Evolutionary conservation across 2,888 invertebrate species (phyloP), one percentile per base, ranked within the genome.

Genomic region (Stenoptilia bipunctidactyla): DNA sequence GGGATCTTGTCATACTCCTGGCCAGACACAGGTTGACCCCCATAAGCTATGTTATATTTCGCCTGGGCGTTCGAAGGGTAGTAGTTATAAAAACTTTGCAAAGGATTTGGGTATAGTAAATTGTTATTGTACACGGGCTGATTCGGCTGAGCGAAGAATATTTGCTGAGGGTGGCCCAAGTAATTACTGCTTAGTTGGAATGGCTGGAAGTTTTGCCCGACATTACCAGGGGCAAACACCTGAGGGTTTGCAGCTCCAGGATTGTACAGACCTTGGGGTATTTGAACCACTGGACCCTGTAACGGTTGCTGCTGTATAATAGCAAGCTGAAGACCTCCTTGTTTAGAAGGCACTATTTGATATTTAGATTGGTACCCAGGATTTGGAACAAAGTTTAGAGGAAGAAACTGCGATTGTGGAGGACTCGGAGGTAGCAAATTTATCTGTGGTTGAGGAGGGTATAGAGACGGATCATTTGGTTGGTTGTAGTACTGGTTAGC

Each of bases 351-450:
- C 1, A 79, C 53, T 13, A 79, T 41, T 53, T 84, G 82, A 41
- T 77, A 82, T 45, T 83, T 85, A 0, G 75, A 53, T 47, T 84
- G 84, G 42, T 77, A 82, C 1, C 77, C 80, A n/a, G 72, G 57
- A 48, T 55, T 77, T 0, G 76, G 73, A 10, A 79, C 50, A 38
- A 79, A 80, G 42, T 76, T 82, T 13, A 80, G 47, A 0, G 77
- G 80, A 1, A 76, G 54, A 42, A 75, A 79, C 34, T 75, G 76
- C 0, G 76, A 60, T 4, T 70, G 54, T 27, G 58, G 58, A 13
- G 61, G 52, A n/a, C 30, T 30, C 1, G 70, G 66, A 9, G 68
- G 63, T 12, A 70, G 47, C 2, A 65, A 44, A 41, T 63, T 71
- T 27, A 67, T 47, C 49, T 67, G 75, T 2, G 62, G 62, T 36